Evolutionary conservation across 1,140 invertebrate species (phyloP).

Genomic region (Drepana arcuata): DNA sequence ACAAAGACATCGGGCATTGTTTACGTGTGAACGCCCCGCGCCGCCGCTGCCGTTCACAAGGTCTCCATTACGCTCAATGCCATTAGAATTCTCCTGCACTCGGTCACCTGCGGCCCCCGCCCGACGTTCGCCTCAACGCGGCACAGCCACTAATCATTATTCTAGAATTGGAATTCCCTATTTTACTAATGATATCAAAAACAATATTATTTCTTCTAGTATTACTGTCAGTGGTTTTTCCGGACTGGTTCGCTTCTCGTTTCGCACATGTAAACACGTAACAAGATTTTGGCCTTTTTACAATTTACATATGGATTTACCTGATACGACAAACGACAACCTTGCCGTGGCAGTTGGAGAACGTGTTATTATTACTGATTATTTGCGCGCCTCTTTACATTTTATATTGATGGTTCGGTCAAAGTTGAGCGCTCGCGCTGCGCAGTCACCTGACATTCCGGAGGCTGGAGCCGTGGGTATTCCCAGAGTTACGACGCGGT

Average conservation of each 20-base stretch:
- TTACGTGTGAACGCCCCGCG: slow-evolving; percentile 28
- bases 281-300: slow-evolving; percentile 5
- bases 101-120: not conserved
- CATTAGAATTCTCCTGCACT: not conserved
- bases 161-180: slow-evolving; percentile 22
- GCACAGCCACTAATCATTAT: not conserved
- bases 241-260: slow-evolving; percentile 3
- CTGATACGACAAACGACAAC: slow-evolving; percentile 2
- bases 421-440: not conserved
- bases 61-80: slow-evolving; percentile 23
- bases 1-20: slow-evolving; percentile 21
- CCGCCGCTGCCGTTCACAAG: slow-evolving; percentile 26
- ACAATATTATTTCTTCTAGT: slow-evolving; percentile 17
- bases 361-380: no score
- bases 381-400: not conserved
- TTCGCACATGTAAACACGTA: slow-evolving; percentile 8
- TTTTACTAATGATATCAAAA: slow-evolving; percentile 27
- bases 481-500: slow-evolving; percentile 15
- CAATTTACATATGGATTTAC: slow-evolving; percentile 40
- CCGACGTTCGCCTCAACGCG: not conserved
- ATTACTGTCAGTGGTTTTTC: slow-evolving; percentile 30
- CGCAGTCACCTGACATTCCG: not conserved
- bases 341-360: slow-evolving; percentile 5
- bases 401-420: not conserved
- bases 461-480: slow-evolving; percentile 16